These are phyloP conservation scores for Aquatica leii DNA, from an alignment of 2,888 invertebrate species.

Conservation along the genomic window DNA sequence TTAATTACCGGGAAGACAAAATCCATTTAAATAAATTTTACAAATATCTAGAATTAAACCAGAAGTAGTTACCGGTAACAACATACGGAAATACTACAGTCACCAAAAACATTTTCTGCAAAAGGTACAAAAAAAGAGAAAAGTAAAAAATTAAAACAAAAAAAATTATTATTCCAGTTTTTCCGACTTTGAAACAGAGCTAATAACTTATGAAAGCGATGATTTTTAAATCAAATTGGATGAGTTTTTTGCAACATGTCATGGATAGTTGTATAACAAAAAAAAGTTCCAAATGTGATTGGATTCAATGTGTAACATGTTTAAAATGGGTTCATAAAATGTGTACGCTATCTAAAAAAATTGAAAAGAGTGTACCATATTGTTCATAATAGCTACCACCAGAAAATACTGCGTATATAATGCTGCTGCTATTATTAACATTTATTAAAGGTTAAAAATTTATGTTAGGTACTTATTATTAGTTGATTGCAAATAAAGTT, in stretches of 20 bases:
- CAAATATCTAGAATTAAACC: constrained; percentile 20
- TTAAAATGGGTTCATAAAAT: constrained; percentile 24
- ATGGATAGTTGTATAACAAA: constrained; percentile 23
- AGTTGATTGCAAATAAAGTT: too few relatives aligned
- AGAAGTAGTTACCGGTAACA: constrained; percentile 26
- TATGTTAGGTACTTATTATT: too few relatives aligned
- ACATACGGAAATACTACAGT: constrained; percentile 27
- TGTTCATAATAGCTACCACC: too few relatives aligned
- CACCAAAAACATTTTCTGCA: too few relatives aligned
- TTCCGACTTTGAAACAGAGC: background rate
- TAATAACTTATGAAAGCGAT: constrained; percentile 8
- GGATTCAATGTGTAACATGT: constrained; percentile 22
- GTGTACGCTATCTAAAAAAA: constrained; percentile 20
- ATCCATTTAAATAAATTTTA: constrained; percentile 23
- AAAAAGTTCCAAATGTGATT: constrained; percentile 24
- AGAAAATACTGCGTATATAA: too few relatives aligned
- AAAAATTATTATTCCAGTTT: background rate
- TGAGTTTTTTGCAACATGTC: constrained; percentile 20
- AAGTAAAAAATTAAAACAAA: constrained; percentile 1
- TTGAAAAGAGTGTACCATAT: too few relatives aligned
- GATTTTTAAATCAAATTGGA: constrained; percentile 17
- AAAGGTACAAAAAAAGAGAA: constrained; percentile 9
- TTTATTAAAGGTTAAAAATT: too few relatives aligned
- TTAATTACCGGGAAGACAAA: constrained; percentile 20
- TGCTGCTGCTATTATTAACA: too few relatives aligned